Percentiles rank a stretch among this genome's conserved stretches.
Evolutionary conservation across 2,888 invertebrate genomes (phyloP).

Genomic region (Sinopyrophorus schimmeli): DNA sequence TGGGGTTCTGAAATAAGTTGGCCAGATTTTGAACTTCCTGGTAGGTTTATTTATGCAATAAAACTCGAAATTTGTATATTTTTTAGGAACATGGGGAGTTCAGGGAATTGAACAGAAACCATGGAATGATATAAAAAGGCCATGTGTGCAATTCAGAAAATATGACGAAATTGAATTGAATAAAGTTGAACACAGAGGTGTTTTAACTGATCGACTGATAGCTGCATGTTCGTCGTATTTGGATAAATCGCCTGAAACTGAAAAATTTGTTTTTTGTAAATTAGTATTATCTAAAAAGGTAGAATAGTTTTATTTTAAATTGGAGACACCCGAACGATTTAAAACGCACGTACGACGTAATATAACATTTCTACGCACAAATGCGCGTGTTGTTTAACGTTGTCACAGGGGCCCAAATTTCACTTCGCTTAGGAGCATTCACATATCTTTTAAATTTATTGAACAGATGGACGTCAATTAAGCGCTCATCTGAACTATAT

Average conservation of each 20-base stretch:
- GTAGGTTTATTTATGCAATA: no score
- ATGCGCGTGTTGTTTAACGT: no score
- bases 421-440: no score
- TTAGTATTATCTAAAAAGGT: slow-evolving; percentile 54
- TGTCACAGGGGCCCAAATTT: no score
- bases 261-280: slow-evolving; percentile 61
- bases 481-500: no score
- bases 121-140: slow-evolving; percentile 39
- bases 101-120: slow-evolving; percentile 35
- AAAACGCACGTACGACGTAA: background rate
- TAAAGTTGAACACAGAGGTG: slow-evolving; percentile 50
- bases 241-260: slow-evolving; percentile 59
- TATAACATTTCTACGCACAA: no score
- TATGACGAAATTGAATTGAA: slow-evolving; percentile 36
- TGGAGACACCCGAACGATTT: background rate
- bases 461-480: no score
- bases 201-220: slow-evolving; percentile 60
- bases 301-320: background rate
- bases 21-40: slow-evolving; percentile 17
- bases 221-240: slow-evolving; percentile 59
- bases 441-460: no score
- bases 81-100: slow-evolving; percentile 39
- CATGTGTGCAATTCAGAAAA: slow-evolving; percentile 28
- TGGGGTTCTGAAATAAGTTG: slow-evolving; percentile 15
- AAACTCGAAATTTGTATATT: background rate